A percentile compares a stretch with the other conserved stretches of the same genome.
Conservation (phyloP, 2,888 invertebrate species). For the Didymodactylos carnosus region DNA sequence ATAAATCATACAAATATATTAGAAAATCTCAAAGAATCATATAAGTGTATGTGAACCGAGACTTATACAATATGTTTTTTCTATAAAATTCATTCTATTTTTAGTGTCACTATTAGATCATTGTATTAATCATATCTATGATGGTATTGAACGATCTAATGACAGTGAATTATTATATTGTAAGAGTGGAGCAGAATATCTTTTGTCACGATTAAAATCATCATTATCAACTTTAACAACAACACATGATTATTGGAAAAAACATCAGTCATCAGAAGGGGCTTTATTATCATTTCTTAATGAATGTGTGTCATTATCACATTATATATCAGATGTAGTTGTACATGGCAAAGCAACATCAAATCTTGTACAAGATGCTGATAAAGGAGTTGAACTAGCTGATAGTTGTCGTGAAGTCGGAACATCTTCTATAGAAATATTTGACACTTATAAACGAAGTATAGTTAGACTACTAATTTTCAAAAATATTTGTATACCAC, state of each 20-base stretch:
- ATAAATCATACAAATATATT: background rate
- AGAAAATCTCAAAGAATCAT: background rate
- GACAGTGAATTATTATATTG: conserved; percentile 9
- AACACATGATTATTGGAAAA: background rate
- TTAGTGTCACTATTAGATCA: background rate
- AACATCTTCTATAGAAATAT: too few relatives aligned
- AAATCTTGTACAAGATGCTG: conserved; percentile 47
- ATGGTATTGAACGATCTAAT: background rate
- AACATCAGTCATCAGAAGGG: background rate
- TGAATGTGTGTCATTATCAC: conserved; percentile 33
- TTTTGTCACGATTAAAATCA: conserved; percentile 2
- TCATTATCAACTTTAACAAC: background rate
- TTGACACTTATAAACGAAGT: too few relatives aligned
- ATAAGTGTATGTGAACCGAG: background rate
- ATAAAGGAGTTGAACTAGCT: conserved; percentile 26
- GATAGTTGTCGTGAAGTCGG: background rate
- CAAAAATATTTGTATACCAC: too few relatives aligned
- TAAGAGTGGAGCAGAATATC: conserved; percentile 13
- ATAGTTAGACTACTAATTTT: too few relatives aligned
- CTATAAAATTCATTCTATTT: too few relatives aligned
- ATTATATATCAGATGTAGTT: conserved; percentile 44
- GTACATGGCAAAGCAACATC: conserved; percentile 56
- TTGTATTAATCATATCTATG: background rate
- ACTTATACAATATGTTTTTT: background rate
- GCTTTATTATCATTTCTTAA: background rate